These are phyloP conservation scores for Stegastes partitus DNA, from an alignment of 2,113 vertebrate species.

Conservation along the genomic window DNA sequence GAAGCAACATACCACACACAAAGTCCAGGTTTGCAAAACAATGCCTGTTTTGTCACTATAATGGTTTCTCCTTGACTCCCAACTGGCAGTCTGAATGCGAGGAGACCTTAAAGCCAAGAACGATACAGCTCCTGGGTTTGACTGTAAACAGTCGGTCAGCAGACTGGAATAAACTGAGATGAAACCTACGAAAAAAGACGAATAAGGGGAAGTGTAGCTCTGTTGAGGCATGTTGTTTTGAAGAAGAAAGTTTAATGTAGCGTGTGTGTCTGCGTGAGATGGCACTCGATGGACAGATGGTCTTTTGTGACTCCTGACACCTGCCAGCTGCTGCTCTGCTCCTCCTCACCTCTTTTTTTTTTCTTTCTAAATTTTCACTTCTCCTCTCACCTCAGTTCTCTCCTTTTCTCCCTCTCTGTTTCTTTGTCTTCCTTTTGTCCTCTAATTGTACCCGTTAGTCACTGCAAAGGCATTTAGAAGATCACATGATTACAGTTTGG, in stretches of 20 bases:
- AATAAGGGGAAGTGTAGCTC: neutral
- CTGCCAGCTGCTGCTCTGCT: slow-evolving; percentile 93
- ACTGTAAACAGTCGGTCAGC: slow-evolving; percentile 9
- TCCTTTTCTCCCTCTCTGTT: slow-evolving; percentile 30
- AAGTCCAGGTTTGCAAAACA: slow-evolving; percentile 14
- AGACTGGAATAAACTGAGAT: neutral
- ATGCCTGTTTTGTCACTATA: slow-evolving; percentile 29
- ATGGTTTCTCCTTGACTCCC: slow-evolving; percentile 1
- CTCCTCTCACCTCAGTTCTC: slow-evolving; percentile 61
- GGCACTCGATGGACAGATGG: slow-evolving; percentile 95
- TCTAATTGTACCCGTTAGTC: slow-evolving; percentile 28
- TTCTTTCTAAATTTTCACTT: neutral
- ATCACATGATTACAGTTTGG: slow-evolving; percentile 23
- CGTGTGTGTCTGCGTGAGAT: slow-evolving; percentile 82
- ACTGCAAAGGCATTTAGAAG: slow-evolving; percentile 17
- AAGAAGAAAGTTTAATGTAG: slow-evolving; percentile 89
- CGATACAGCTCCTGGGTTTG: neutral
- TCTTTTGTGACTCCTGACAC: slow-evolving; percentile 98
- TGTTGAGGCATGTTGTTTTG: slow-evolving; percentile 76
- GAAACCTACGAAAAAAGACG: neutral
- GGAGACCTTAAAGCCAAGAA: slow-evolving; percentile 2
- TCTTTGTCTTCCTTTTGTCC: slow-evolving; percentile 32
- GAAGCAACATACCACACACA: slow-evolving; percentile 38
- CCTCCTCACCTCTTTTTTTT: slow-evolving; percentile 68
- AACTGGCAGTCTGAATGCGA: neutral